These are phyloP conservation scores for Sphaerodactylus townsendi DNA, from an alignment of 2,113 vertebrate species.

Conservation along the genomic window DNA sequence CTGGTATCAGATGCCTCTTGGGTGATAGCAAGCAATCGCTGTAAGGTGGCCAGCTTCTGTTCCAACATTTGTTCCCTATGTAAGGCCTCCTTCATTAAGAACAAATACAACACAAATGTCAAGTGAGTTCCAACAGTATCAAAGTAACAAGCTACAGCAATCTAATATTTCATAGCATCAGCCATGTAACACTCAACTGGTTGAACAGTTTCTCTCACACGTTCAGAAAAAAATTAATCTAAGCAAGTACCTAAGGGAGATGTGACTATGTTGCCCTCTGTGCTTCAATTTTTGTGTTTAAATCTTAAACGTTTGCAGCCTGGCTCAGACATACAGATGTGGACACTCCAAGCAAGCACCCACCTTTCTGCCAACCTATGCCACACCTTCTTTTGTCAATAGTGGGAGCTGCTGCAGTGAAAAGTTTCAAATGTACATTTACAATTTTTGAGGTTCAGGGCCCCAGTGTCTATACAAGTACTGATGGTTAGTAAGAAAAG, in stretches of 20 bases:
- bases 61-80: conserved; percentile 99
- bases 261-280: neutral
- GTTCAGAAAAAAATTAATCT: neutral
- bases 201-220: neutral
- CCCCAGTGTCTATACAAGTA: neutral
- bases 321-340: neutral
- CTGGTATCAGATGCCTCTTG: conserved; percentile 99
- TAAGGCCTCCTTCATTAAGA: conserved; percentile 89
- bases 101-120: neutral
- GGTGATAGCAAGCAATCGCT: conserved; percentile 91
- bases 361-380: neutral
- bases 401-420: neutral
- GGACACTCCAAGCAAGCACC: neutral
- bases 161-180: neutral
- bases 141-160: neutral
- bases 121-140: conserved; percentile 1
- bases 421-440: neutral
- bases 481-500: neutral
- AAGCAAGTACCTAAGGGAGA: neutral
- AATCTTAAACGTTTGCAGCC: neutral
- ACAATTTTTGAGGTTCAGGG: neutral
- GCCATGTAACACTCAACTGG: neutral
- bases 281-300: neutral
- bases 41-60: conserved; percentile 97
- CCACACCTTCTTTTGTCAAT: neutral